These are phyloP conservation scores for Apaloderma vittatum DNA, from an alignment of 2,113 vertebrate genomes.

Conservation along the genomic window DNA sequence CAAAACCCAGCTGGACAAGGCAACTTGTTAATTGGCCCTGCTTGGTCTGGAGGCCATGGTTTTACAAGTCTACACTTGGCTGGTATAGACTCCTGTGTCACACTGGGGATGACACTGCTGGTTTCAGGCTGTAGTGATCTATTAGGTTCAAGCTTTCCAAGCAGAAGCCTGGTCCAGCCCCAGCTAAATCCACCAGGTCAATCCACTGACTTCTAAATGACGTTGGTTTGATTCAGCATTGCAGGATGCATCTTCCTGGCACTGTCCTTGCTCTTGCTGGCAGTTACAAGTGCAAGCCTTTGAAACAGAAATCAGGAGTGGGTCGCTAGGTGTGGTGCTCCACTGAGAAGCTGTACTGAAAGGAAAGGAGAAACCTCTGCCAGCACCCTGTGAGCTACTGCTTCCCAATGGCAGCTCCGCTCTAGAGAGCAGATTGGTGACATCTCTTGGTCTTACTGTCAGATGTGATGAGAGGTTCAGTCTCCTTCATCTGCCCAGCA, in stretches of 20 bases:
- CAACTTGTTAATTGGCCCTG: background rate
- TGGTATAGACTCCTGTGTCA: background rate
- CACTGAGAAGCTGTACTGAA: background rate
- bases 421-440: background rate
- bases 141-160: background rate
- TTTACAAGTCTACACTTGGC: background rate
- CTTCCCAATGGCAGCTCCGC: background rate
- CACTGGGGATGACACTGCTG: background rate
- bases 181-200: background rate
- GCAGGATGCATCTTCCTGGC: background rate
- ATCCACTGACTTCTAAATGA: background rate
- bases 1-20: background rate
- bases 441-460: background rate
- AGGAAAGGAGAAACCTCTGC: background rate
- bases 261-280: background rate
- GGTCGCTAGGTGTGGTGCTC: accelerated
- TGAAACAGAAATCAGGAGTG: background rate
- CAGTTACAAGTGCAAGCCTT: background rate
- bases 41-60: background rate
- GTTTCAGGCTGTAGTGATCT: background rate
- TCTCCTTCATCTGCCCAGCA: background rate
- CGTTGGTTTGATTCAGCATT: background rate
- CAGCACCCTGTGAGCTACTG: background rate
- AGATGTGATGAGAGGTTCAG: background rate
- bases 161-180: background rate